Base-by-base conservation (phyloP, 2,113 vertebrate species). In the Sinocyclocheilus anophthalmus region DNA sequence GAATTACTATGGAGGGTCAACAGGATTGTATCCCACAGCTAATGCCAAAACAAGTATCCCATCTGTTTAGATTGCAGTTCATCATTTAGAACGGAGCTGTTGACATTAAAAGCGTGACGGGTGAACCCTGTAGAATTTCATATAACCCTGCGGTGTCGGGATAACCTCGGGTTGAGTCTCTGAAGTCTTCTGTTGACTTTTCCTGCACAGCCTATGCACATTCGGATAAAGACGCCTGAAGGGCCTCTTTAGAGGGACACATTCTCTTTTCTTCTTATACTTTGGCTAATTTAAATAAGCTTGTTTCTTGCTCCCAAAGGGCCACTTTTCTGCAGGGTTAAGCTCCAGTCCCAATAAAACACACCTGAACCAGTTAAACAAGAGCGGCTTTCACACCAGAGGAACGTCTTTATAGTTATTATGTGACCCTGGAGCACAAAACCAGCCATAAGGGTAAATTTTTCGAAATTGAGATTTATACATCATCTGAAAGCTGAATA, bases 1-100 rank as follows among this genome's bases (percentile, higher is more conserved):
- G 13, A 65, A 80, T 83, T 69, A 80, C 55, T 76, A 24, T 85
- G 37, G 33, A 81, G 61, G 33, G 63, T 69, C 67, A 70, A 69
- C 11, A 37, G 53, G 26, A 79, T 63, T 26, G 42, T 59, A 59
- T 75, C 63, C 69, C 81, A 81, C 79, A 42, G 77, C 78, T 18
- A 67, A 22, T 80, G 77, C 87, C 85, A 91, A 89, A 90, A 84
- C 57, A 86, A 89, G 86, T 72, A 82, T 73, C 11, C 59, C 59
- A 73, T 82, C 67, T 86, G 82, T 90, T 84, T 78, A 67, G 12
- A 75, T 87, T 80, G 22, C 65, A 24, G 84, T 87, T 82, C 69
- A 67, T 53, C 65, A 65, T 18, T 57, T 63, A 63, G 39, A 55
- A 67, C 57, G 13, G 80, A 63, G 76, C 45, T 72, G 75, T 70